phyloP scores from a whole-genome alignment of 2,888 invertebrate genomes.

The Dryococelus australis region DNA sequence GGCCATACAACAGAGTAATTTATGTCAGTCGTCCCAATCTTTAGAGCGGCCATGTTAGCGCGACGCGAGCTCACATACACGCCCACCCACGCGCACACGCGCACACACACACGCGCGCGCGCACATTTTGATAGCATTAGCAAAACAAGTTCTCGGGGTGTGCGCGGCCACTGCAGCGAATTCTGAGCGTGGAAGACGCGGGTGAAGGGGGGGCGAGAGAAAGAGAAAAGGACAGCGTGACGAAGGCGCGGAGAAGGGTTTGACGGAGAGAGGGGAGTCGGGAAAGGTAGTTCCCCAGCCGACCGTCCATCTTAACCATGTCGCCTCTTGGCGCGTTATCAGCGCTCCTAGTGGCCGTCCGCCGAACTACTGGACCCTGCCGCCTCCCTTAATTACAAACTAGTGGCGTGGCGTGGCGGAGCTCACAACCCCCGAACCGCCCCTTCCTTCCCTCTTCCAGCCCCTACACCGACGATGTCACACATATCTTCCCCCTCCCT shows the following conservation, averaged over 20 bases:
- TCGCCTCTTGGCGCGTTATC: slow-evolving; percentile 36
- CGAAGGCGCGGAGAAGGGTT: not conserved
- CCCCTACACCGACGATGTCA: slow-evolving; percentile 18
- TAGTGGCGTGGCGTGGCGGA: slow-evolving; percentile 36
- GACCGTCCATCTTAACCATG: slow-evolving; percentile 44
- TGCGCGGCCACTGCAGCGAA: not conserved
- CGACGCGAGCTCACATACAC: not conserved
- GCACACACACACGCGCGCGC: not conserved
- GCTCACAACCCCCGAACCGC: slow-evolving; percentile 12
- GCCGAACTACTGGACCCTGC: slow-evolving; percentile 39
- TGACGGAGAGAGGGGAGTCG: slow-evolving; percentile 6
- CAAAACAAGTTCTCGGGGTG: slow-evolving; percentile 20
- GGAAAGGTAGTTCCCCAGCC: slow-evolving; percentile 42
- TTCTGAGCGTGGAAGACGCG: not conserved
- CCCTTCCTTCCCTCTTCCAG: not conserved
- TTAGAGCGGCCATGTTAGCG: slow-evolving; percentile 16
- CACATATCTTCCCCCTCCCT: slow-evolving; percentile 19
- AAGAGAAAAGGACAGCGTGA: not conserved
- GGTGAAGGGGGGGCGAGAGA: not conserved
- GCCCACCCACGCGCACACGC: not conserved
- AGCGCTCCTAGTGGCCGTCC: slow-evolving; percentile 37
- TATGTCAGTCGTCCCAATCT: slow-evolving; percentile 16
- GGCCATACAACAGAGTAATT: slow-evolving; percentile 16
- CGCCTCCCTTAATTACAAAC: slow-evolving; percentile 39
- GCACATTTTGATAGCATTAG: slow-evolving; percentile 24